Evolutionary conservation across 2,888 invertebrate genomes (phyloP), one percentile per base, ranked within the genome.

Genomic region (Frankliniella fusca): DNA sequence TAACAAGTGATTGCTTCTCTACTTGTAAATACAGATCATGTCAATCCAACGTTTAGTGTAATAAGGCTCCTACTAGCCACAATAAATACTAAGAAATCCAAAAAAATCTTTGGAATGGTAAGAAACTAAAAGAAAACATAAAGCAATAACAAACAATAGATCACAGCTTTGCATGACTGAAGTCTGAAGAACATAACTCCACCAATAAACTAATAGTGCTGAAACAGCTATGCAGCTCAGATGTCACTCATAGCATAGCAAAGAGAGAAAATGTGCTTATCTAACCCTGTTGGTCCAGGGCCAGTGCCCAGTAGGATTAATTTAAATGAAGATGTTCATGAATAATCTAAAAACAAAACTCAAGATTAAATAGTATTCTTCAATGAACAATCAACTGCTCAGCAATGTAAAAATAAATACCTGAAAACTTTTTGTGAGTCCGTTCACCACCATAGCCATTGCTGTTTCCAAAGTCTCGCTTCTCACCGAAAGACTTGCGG

Each of bases 401-500:
- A 38, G 5, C 5, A 38, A 5, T 38, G 38, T 38, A 38, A 38
- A 38, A 5, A 38, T 38, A 38, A 38, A 2, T 38, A 38, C 38
- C 38, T 38, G 38, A 38, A 23, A 76, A 76, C 27, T 23, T 76
- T 10, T 76, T 76, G 70, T 76, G 27, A 8, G 70, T 7, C 27
- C 70, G 9, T 8, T 23, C 23, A 27, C 27, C 70, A 9, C 70
- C 70, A 61, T 54, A 54, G 12, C 54, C 54, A 15, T n/a, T 15
- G 1, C 61, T n/a, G 61, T 38, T 18, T 81, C 81, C 81, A 48
- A 48, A 15, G 12, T n/a, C 23, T 27, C 15, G 11, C 48, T 48
- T 49, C 9, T 61, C 61, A 10, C 70, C 70, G 9, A 76, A 76
- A 23, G 70, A 38, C 82, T 83, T 28, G 82, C 81, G 84, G 48